Conservation (phyloP, 2,113 vertebrate species). For the Orcinus orca region DNA sequence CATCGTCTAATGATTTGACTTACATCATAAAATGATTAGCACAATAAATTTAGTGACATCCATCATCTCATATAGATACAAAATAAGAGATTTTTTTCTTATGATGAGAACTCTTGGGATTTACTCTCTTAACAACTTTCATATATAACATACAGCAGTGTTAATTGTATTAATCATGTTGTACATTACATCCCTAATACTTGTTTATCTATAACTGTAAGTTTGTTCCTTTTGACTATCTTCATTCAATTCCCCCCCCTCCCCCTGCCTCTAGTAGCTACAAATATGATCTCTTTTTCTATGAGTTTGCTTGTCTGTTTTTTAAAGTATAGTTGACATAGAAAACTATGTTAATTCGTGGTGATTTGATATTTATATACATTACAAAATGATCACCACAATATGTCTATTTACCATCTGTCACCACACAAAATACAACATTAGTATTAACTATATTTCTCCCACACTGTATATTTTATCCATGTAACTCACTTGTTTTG, state of each 20-base stretch:
- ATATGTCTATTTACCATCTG: neutral
- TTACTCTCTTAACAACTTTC: no score
- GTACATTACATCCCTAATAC: neutral
- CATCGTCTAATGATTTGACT: neutral
- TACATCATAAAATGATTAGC: neutral
- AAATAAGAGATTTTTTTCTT: neutral
- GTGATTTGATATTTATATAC: neutral
- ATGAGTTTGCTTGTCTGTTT: neutral
- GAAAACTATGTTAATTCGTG: neutral
- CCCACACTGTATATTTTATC: neutral
- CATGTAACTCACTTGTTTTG: neutral
- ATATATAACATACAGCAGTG: no score
- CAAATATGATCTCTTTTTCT: neutral
- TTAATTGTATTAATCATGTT: neutral
- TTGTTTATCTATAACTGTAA: neutral
- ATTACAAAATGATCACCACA: neutral
- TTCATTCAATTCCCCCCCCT: neutral
- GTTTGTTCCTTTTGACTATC: neutral
- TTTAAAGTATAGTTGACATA: neutral
- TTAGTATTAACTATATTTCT: neutral
- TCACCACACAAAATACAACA: neutral
- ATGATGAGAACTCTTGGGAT: neutral
- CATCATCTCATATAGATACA: neutral
- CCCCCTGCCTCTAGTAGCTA: neutral
- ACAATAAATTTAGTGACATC: no score